Evolutionary conservation across 2,113 vertebrate species (phyloP).

Genomic region (Micronycteris hirsuta): DNA sequence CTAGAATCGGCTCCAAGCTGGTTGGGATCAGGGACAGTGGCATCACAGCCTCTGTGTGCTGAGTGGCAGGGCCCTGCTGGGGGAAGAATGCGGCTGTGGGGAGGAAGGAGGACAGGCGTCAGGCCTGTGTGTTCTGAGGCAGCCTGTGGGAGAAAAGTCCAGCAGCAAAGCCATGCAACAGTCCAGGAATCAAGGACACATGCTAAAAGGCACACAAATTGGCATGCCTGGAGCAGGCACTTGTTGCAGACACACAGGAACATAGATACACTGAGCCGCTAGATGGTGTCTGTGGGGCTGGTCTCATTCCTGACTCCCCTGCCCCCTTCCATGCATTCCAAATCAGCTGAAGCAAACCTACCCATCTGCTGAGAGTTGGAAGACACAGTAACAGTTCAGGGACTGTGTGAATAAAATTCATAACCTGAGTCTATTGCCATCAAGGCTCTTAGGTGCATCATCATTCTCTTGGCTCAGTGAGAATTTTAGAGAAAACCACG

Average conservation of each 20-base stretch:
- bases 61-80: background rate
- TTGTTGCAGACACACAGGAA: background rate
- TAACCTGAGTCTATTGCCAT: background rate
- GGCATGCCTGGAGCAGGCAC: background rate
- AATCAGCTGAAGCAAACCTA: background rate
- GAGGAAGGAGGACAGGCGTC: conserved; percentile 16
- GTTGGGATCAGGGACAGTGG: too few relatives aligned
- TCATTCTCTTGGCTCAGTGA: background rate
- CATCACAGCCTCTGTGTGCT: too few relatives aligned
- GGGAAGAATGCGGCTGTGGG: background rate
- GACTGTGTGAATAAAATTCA: background rate
- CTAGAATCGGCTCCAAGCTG: background rate
- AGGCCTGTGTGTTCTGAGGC: background rate
- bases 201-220: background rate
- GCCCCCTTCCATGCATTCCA: fast-evolving
- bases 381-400: background rate
- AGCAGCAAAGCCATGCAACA: conserved; percentile 37
- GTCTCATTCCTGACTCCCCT: background rate
- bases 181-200: conserved; percentile 3
- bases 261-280: background rate
- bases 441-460: background rate
- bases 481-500: background rate
- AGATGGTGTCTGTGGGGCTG: background rate
- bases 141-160: conserved; percentile 8
- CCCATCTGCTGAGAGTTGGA: background rate